phyloP scores from a whole-genome alignment of 1,140 invertebrate genomes.

The Maniola jurtina region DNA sequence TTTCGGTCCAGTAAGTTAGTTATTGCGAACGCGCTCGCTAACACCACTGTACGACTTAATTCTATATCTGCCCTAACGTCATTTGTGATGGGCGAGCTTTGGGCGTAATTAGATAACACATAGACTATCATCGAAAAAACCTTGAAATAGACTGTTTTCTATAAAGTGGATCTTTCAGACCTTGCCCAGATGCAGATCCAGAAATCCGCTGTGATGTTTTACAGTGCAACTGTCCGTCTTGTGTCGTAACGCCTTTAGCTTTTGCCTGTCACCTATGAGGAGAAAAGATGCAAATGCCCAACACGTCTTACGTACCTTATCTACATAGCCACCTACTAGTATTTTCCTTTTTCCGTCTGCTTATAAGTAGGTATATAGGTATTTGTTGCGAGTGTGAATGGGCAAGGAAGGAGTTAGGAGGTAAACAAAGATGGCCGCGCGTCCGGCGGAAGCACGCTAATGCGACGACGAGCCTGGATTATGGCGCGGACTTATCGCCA shows the following conservation, averaged over 20 bases:
- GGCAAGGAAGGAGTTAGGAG: conserved; percentile 1
- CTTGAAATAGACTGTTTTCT: not conserved
- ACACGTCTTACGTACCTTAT: too few relatives aligned
- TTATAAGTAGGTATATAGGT: too few relatives aligned
- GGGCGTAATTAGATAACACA: not conserved
- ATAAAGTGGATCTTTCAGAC: too few relatives aligned
- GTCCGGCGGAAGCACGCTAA: conserved; percentile 32
- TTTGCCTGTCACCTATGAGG: too few relatives aligned
- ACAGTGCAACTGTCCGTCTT: too few relatives aligned
- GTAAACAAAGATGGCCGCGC: conserved; percentile 28
- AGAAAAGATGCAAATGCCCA: too few relatives aligned
- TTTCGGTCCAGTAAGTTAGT: conserved; percentile 35
- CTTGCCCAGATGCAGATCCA: too few relatives aligned
- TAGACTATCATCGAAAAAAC: not conserved
- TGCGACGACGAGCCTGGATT: conserved; percentile 33
- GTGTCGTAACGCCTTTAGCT: too few relatives aligned
- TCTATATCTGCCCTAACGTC: conserved; percentile 6
- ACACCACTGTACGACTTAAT: conserved; percentile 22
- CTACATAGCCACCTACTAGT: too few relatives aligned
- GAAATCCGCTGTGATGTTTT: too few relatives aligned
- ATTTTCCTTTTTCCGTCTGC: too few relatives aligned
- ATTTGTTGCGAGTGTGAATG: not conserved
- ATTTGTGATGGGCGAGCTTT: conserved; percentile 1
- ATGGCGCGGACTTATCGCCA: conserved; percentile 28
- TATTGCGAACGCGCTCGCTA: conserved; percentile 37